phyloP scores from a whole-genome alignment of 2,888 invertebrate genomes.

The Watsonalla binaria region DNA sequence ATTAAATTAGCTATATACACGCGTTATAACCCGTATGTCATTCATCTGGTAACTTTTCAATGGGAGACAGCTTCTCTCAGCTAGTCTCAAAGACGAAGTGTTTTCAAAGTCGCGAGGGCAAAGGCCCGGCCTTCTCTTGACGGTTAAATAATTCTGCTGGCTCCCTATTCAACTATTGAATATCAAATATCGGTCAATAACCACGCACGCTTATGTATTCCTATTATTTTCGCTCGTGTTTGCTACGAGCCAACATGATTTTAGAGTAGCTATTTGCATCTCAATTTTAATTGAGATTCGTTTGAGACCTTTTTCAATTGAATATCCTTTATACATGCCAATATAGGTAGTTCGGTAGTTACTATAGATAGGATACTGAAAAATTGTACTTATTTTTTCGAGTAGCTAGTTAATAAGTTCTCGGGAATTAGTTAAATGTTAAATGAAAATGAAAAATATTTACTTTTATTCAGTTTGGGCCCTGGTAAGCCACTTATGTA shows the following conservation, averaged over 20 bases:
- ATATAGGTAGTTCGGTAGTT: too few relatives aligned
- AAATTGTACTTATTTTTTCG: too few relatives aligned
- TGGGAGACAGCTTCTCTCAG: slow-evolving; percentile 13
- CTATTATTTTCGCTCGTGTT: slow-evolving; percentile 21
- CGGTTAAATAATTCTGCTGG: slow-evolving; percentile 27
- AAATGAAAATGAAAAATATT: too few relatives aligned
- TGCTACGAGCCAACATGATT: background rate
- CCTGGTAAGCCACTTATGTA: too few relatives aligned
- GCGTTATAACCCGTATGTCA: too few relatives aligned
- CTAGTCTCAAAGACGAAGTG: slow-evolving; percentile 21
- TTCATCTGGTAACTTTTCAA: slow-evolving; percentile 14
- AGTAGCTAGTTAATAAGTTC: too few relatives aligned
- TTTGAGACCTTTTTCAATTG: too few relatives aligned
- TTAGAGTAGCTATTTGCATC: background rate
- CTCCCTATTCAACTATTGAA: slow-evolving; percentile 25
- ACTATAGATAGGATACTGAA: too few relatives aligned
- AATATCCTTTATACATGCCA: too few relatives aligned
- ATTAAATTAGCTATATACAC: too few relatives aligned
- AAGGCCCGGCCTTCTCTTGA: slow-evolving; percentile 29
- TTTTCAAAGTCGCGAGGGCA: slow-evolving; percentile 46
- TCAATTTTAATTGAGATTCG: background rate
- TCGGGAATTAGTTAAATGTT: too few relatives aligned
- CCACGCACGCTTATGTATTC: slow-evolving; percentile 33
- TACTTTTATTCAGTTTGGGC: too few relatives aligned
- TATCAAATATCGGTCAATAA: slow-evolving; percentile 30